Percentiles rank a stretch among this genome's conserved stretches.
Evolutionary conservation across 2,888 invertebrate genomes (phyloP).

Genomic region (Habroteleia sp.): DNA sequence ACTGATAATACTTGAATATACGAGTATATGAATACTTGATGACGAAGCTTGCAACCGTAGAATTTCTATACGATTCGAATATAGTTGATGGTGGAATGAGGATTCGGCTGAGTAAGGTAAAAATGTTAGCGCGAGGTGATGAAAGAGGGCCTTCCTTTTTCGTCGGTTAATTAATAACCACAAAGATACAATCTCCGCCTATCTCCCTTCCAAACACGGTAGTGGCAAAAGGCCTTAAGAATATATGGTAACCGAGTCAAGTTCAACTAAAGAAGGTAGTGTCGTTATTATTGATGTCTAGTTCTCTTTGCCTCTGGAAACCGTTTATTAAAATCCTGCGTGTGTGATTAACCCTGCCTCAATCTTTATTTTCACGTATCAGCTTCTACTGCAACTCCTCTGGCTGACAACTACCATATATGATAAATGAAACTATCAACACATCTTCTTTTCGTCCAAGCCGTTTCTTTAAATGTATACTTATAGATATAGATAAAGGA

Average conservation of each 20-base stretch:
- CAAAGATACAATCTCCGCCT: conserved; percentile 80
- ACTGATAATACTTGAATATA: background rate
- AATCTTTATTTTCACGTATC: conserved; percentile 69
- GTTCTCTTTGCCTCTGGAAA: conserved; percentile 77
- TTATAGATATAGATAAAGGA: background rate
- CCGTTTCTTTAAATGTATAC: background rate
- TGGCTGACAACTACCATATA: conserved; percentile 30
- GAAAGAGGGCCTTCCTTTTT: conserved; percentile 79
- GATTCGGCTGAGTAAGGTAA: conserved; percentile 58
- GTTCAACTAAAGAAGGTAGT: conserved; percentile 58
- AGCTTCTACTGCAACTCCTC: conserved; percentile 67
- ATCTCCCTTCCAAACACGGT: conserved; percentile 76
- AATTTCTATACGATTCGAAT: conserved; percentile 39
- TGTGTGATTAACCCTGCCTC: conserved; percentile 75
- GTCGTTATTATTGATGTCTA: conserved; percentile 78
- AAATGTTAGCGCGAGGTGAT: conserved; percentile 77
- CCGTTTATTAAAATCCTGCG: conserved; percentile 79
- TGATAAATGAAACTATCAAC: conserved; percentile 34
- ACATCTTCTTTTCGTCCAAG: conserved; percentile 16
- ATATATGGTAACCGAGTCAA: conserved; percentile 45
- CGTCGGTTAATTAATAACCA: conserved; percentile 80
- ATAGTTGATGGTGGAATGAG: conserved; percentile 35
- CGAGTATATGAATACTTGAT: conserved; percentile 22
- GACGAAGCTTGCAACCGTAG: conserved; percentile 28
- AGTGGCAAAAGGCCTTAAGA: conserved; percentile 71